phyloP scores from a whole-genome alignment of 2,797 vertebrate species.

The Scyliorhinus canicula region DNA sequence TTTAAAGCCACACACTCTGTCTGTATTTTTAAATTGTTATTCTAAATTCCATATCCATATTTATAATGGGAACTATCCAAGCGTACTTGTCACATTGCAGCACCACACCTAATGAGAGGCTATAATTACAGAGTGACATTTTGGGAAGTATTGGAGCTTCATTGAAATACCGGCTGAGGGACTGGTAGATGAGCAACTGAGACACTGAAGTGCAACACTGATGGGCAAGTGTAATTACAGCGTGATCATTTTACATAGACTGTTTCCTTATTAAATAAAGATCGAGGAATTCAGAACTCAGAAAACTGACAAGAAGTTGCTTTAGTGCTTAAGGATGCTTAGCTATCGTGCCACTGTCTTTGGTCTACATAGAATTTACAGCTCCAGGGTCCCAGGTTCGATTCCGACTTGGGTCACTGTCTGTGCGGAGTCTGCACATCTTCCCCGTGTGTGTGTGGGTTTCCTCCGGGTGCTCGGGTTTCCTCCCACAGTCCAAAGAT shows the following conservation, averaged over 20 bases:
- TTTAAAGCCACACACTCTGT: background rate
- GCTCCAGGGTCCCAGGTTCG: no score
- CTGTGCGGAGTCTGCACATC: no score
- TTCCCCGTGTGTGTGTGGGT: no score
- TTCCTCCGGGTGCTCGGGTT: no score
- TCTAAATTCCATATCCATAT: background rate
- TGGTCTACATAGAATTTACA: no score
- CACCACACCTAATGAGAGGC: background rate
- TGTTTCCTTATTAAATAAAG: background rate
- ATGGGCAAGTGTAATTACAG: background rate
- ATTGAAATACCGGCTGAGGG: background rate
- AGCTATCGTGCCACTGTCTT: background rate
- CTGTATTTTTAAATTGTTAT: background rate
- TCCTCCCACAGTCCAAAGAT: no score
- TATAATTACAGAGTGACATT: background rate
- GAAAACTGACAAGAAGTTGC: background rate
- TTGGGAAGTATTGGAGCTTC: background rate
- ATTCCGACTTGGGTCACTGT: no score
- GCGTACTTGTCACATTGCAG: background rate
- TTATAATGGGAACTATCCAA: background rate
- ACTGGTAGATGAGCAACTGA: background rate
- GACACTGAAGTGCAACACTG: background rate
- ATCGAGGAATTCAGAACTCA: background rate
- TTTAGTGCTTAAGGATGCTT: background rate
- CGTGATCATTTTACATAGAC: background rate